phyloP scores from a whole-genome alignment of 1,140 invertebrate species.

The Gonioctena quinquepunctata region DNA sequence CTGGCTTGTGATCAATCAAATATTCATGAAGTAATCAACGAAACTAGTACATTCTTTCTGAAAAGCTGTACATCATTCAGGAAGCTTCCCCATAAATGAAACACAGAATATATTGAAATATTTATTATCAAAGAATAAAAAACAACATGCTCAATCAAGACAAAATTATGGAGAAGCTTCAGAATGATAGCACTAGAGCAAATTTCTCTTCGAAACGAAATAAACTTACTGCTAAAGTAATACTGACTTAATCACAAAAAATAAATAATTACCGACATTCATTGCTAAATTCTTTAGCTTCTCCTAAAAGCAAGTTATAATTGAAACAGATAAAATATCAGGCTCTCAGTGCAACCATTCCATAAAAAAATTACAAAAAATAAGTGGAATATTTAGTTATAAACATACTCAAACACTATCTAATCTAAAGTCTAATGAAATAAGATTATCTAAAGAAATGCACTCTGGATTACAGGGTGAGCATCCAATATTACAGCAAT shows the following conservation, averaged over 20 bases:
- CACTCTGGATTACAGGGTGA: background rate
- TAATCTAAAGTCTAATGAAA: background rate
- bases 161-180: slow-evolving; percentile 51
- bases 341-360: slow-evolving; percentile 40
- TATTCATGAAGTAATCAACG: too few relatives aligned
- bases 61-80: background rate
- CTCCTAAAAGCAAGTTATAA: slow-evolving; percentile 35
- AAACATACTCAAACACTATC: background rate
- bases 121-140: slow-evolving; percentile 30
- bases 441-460: background rate
- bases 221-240: slow-evolving; percentile 27
- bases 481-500: background rate
- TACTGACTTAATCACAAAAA: slow-evolving; percentile 26
- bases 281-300: slow-evolving; percentile 41
- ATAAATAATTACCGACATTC: slow-evolving; percentile 22
- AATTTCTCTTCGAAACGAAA: slow-evolving; percentile 18
- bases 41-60: too few relatives aligned
- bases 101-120: slow-evolving; percentile 32
- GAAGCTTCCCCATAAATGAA: slow-evolving; percentile 51
- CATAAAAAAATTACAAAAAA: slow-evolving; percentile 19
- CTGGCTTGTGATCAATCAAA: too few relatives aligned
- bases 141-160: slow-evolving; percentile 26
- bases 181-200: slow-evolving; percentile 49
- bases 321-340: slow-evolving; percentile 21
- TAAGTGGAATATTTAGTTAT: slow-evolving; percentile 8